These are phyloP conservation scores for Lontra canadensis DNA, from an alignment of 2,113 vertebrate species.

Conservation along the genomic window DNA sequence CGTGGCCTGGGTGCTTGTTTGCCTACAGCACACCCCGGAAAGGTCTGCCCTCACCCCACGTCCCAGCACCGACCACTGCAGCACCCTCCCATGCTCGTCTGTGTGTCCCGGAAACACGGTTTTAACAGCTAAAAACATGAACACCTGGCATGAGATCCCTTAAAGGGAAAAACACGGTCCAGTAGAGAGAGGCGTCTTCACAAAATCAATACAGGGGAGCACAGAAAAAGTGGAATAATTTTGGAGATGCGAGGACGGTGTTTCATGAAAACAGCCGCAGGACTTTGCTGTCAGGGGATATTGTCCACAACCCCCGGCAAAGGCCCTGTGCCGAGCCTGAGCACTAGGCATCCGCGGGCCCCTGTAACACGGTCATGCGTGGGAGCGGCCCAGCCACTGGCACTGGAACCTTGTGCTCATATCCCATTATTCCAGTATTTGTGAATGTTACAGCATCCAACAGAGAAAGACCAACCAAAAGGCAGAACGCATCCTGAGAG, in stretches of 20 bases:
- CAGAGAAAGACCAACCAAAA: background rate
- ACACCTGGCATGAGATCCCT: background rate
- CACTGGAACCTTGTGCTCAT: accelerated
- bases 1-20: accelerated
- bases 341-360: too few species aligned
- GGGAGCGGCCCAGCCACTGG: accelerated
- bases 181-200: background rate
- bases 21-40: accelerated
- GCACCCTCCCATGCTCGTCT: background rate
- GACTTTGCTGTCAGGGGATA: background rate
- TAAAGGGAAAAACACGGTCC: background rate
- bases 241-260: background rate
- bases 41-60: accelerated
- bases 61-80: accelerated
- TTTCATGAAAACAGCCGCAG: background rate
- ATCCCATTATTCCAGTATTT: background rate
- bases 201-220: background rate
- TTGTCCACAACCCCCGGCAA: background rate
- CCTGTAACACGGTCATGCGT: accelerated
- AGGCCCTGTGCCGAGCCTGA: accelerated
- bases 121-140: background rate
- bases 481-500: accelerated
- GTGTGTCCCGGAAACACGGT: background rate
- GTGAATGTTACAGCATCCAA: background rate
- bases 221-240: accelerated